Evolutionary conservation across 2,888 invertebrate genomes (phyloP).

Genomic region (Ophioninae sp.): DNA sequence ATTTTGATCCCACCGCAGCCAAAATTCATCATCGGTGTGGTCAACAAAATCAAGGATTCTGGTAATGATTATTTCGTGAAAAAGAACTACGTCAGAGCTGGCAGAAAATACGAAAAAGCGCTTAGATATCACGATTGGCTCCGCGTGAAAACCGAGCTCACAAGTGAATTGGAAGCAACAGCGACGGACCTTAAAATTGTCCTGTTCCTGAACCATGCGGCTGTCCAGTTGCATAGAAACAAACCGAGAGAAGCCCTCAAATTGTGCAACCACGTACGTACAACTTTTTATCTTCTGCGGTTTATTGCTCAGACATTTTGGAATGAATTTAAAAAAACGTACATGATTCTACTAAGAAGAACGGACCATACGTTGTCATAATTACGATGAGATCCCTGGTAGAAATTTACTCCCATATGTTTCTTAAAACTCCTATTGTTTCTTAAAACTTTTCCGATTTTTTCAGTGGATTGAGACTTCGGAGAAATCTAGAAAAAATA

Average conservation of each 20-base stretch:
- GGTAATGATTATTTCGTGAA: conserved; percentile 88
- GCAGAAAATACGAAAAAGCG: conserved; percentile 90
- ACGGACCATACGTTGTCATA: too few species aligned
- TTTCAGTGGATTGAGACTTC: too few species aligned
- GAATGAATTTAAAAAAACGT: too few species aligned
- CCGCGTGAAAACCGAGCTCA: conserved; percentile 71
- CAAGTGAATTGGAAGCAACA: conserved; percentile 59
- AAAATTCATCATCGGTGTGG: conserved; percentile 82
- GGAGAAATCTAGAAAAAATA: too few species aligned
- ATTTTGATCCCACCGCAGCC: conserved; percentile 77
- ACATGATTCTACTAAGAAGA: too few species aligned
- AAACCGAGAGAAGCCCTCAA: conserved; percentile 85
- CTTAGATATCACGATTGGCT: conserved; percentile 86
- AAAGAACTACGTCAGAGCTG: conserved; percentile 85
- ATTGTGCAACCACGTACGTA: conserved; percentile 86
- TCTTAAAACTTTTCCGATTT: too few species aligned
- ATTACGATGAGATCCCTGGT: too few species aligned
- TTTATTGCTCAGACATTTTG: not conserved
- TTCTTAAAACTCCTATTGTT: too few species aligned
- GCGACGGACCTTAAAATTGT: conserved; percentile 77
- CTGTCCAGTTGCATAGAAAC: conserved; percentile 86
- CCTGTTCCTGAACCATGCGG: conserved; percentile 88
- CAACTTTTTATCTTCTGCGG: not conserved
- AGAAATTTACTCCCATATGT: too few species aligned
- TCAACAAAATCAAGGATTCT: conserved; percentile 85